Evolutionary conservation across 2,113 vertebrate species (phyloP), one percentile per base, ranked within the genome.

Genomic region (Delphinapterus leucas): DNA sequence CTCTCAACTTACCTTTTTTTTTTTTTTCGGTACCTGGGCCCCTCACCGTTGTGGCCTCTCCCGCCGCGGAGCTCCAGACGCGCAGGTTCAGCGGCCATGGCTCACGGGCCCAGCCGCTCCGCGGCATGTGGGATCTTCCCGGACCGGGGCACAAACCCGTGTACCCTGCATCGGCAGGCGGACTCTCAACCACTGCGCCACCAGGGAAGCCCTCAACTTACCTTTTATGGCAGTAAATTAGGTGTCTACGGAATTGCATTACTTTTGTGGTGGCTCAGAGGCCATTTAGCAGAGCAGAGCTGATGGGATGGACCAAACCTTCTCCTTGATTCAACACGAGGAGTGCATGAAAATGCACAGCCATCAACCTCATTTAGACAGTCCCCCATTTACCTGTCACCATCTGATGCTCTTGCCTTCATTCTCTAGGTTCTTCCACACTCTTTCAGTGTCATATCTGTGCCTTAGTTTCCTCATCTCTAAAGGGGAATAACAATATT

Each of bases 331-430:
- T 47, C 84, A 38, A 4, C 2, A 33, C 4, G 3, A 33, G 26
- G 77, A n/a, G 1, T 1, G 5, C 5, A 0, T 47, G 25, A 20
- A 86, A 47, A 88, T 5, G 10, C 10, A 49, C 26, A 38, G 6
- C 15, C 8, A 6, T 5, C 36, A 6, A 4, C 44, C 21, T 8
- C 0, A 14, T 70, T 3, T 25, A 63, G n/a, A 26, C 3, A 1
- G 20, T 18, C 2, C 12, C 12, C n/a, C 0, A 2, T 11, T 58
- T 36, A 12, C 26, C 8, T 3, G 0, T 79, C 33, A 33, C 49
- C 11, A 8, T n/a, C 76, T 12, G 5, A 0, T 4, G 18, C 76
- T 79, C 76, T 65, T 6, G 4, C 28, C n/a, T 4, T 81, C 21
- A 15, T 67, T 10, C 17, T 1, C 41, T 14, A 25, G 18, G 11